Evolutionary conservation across 1,140 invertebrate genomes (phyloP).

Genomic region (Scaptomyza pallida): DNA sequence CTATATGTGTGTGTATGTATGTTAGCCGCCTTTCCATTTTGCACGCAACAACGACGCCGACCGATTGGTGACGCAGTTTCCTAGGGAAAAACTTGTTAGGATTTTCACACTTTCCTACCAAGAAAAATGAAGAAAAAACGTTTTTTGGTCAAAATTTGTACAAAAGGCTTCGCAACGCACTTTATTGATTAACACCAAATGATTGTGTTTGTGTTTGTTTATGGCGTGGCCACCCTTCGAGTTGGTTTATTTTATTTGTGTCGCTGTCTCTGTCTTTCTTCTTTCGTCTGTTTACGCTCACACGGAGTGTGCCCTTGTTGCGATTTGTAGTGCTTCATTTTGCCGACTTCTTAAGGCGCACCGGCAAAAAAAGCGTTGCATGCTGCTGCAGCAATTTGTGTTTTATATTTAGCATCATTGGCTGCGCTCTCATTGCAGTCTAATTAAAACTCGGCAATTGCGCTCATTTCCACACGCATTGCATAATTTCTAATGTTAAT

Average conservation of each 20-base stretch:
- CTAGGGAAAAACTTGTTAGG: slow-evolving; percentile 69
- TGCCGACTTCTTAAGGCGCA: slow-evolving; percentile 10
- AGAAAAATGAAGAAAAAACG: slow-evolving; percentile 4
- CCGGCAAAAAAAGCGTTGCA: slow-evolving; percentile 49
- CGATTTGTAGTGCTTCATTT: background rate
- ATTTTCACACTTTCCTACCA: slow-evolving; percentile 57
- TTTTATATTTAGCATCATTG: slow-evolving; percentile 63
- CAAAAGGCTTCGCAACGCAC: slow-evolving; percentile 26
- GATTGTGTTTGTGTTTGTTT: slow-evolving; percentile 33
- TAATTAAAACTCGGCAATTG: slow-evolving; percentile 71
- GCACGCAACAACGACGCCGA: slow-evolving; percentile 18
- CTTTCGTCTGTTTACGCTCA: slow-evolving; percentile 12
- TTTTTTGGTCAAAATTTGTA: background rate
- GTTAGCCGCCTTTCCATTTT: slow-evolving; percentile 25
- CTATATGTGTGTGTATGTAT: slow-evolving; percentile 20
- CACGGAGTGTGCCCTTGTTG: slow-evolving; percentile 9
- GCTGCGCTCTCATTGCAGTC: slow-evolving; percentile 68
- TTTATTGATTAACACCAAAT: slow-evolving; percentile 55
- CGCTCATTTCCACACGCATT: slow-evolving; percentile 75
- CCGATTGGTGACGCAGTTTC: slow-evolving; percentile 54
- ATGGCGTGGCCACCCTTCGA: slow-evolving; percentile 23
- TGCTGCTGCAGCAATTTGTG: slow-evolving; percentile 18
- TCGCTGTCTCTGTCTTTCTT: background rate
- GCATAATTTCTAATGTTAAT: slow-evolving; percentile 69
- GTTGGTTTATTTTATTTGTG: slow-evolving; percentile 1